Conservation (phyloP, 92 coral and sea anemone genomes). For the Blastomussa wellsi region DNA sequence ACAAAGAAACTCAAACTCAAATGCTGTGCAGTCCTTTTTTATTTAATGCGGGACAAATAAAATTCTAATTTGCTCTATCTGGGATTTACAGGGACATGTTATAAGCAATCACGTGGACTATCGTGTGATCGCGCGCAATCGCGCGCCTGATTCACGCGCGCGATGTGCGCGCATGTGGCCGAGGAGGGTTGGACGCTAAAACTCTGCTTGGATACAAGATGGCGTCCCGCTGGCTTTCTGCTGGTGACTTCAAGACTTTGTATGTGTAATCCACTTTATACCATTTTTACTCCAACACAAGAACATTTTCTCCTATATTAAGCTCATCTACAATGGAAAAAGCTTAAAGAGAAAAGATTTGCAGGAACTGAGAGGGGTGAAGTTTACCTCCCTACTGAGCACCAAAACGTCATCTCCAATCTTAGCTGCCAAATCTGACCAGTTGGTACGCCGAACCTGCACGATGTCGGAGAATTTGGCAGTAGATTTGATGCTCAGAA, state of each 20-base stretch:
- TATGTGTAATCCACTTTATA: not conserved
- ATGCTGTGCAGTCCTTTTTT: not conserved
- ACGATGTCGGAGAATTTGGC: slow-evolving; percentile 70
- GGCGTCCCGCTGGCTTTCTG: slow-evolving; percentile 12
- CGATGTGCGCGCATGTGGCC: not conserved
- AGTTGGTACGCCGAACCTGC: not conserved
- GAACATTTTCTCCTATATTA: not conserved
- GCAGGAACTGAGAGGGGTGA: not conserved
- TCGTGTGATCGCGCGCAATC: no score
- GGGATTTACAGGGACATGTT: not conserved
- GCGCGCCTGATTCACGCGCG: not conserved
- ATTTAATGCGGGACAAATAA: not conserved
- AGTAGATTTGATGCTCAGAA: slow-evolving; percentile 77
- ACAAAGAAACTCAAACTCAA: not conserved
- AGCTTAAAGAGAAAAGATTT: not conserved
- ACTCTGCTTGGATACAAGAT: slow-evolving; percentile 4
- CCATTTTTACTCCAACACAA: not conserved
- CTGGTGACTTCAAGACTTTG: not conserved
- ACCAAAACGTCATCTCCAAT: not conserved
- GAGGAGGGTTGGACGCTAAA: slow-evolving; percentile 21
- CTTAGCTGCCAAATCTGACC: not conserved
- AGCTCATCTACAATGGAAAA: not conserved
- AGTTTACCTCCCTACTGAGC: not conserved
- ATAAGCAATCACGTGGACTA: no score
- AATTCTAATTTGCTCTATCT: not conserved